Base-by-base conservation (phyloP, 2,113 vertebrate species). In the Ptilorrhoa leucosticta region DNA sequence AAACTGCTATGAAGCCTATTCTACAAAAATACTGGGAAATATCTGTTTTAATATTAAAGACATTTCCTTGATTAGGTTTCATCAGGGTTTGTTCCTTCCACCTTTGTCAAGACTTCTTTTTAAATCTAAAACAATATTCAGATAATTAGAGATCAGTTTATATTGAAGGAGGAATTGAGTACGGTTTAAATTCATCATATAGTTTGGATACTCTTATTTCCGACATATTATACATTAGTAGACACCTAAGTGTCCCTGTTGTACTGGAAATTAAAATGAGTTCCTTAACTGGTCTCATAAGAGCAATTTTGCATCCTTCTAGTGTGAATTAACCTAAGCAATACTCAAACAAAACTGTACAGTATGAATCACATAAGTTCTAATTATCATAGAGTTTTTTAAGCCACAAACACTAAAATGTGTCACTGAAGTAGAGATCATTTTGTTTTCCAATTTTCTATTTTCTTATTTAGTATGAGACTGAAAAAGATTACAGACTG, bases 171-270 rank as follows among this genome's bases (percentile, higher is more conserved):
- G 4, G 14, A 70, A 70, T 54, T 73, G 81, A 50, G 5, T 80
- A 70, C 69, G 35, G 1, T 40, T 82, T 71, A 39, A 88, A 91
- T 35, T 45, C 2, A 56, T 61, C 27, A 53, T 6, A 13, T 37
- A 57, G 2, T 39, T 83, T 65, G 23, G 21, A 37, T 73, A 70
- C 16, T 86, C 40, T 84, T 73, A 17, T 23, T 76, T 83, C 58
- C 1, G 2, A 35, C 77, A 19, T 33, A 19, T 39, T 50, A 13
- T 15, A 24, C 0, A 0, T 42, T 73, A 53, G 2, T 28, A 76
- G 79, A 58, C 18, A 50, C 6, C 28, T 71, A 73, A 70, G 19
- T 56, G 7, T 56, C 40, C 22, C n/a, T 93, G 89, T 61, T 48
- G 20, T 61, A 53, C 23, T 54, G 27, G 6, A 6, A 85, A 37